Evolutionary conservation across 2,113 vertebrate genomes (phyloP).

Genomic region (Pithys albifrons): DNA sequence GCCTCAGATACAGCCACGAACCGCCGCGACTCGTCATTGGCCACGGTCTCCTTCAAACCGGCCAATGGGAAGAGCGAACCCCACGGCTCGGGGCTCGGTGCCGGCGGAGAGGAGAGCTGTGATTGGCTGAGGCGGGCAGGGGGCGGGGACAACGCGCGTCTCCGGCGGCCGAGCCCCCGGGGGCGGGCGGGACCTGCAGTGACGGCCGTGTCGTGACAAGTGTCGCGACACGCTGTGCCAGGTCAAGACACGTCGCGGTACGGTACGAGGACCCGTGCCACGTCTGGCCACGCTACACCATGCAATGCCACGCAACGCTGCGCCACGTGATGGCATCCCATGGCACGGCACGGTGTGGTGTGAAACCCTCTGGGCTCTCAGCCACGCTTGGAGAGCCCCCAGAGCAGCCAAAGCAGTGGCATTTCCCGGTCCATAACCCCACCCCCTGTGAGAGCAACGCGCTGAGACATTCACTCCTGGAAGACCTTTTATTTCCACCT

Average conservation of each 20-base stretch:
- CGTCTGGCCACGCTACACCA: not conserved
- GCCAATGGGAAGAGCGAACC: not conserved
- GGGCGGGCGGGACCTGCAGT: rapidly evolving
- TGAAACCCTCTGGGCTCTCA: not conserved
- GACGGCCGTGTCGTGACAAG: not conserved
- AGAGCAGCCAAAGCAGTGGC: not conserved
- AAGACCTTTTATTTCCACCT: slow-evolving; percentile 18
- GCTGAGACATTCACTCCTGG: not conserved
- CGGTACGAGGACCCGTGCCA: too few species aligned
- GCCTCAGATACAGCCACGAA: rapidly evolving
- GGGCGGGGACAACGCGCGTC: rapidly evolving
- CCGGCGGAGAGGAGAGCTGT: rapidly evolving
- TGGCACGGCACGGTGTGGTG: not conserved
- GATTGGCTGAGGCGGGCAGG: not conserved
- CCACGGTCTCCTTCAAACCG: slow-evolving; percentile 39
- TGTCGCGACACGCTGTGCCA: rapidly evolving
- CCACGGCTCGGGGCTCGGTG: rapidly evolving
- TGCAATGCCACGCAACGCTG: rapidly evolving
- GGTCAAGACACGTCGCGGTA: rapidly evolving
- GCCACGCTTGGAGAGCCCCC: not conserved
- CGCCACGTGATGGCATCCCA: not conserved
- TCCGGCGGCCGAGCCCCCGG: rapidly evolving
- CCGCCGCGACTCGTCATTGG: not conserved
- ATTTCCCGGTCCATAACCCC: not conserved
- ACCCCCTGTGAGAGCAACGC: not conserved